These are phyloP conservation scores for Grammomys surdaster DNA, from an alignment of 2,113 vertebrate species.

Conservation along the genomic window DNA sequence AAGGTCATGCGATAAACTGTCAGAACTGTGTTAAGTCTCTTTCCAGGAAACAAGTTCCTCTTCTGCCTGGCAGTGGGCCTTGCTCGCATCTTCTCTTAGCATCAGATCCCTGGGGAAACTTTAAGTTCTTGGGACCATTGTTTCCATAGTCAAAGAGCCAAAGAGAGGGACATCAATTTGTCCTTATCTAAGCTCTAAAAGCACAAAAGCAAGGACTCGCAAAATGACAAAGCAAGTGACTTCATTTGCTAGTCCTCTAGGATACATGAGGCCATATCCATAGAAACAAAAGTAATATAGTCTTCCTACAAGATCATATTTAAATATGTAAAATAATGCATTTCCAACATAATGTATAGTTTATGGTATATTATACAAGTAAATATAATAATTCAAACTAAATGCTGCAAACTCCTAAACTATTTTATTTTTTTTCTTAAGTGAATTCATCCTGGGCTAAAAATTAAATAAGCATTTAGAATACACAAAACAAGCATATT, in stretches of 20 bases:
- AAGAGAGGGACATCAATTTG: not conserved
- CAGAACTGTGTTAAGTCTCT: not conserved
- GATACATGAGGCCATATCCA: not conserved
- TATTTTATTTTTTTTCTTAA: slow-evolving; percentile 16
- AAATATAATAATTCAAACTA: slow-evolving; percentile 39
- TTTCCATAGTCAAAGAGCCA: not conserved
- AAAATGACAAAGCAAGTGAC: slow-evolving; percentile 42
- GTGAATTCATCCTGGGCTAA: not conserved
- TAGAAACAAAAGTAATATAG: slow-evolving; percentile 20
- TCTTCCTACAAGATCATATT: slow-evolving; percentile 42
- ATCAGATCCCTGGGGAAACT: too few relatives aligned
- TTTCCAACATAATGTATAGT: not conserved
- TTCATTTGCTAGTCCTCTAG: not conserved
- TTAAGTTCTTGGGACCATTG: not conserved
- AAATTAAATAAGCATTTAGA: slow-evolving; percentile 65
- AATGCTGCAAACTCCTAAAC: slow-evolving; percentile 6
- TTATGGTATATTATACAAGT: not conserved
- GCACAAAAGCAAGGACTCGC: not conserved
- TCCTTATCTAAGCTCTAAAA: slow-evolving; percentile 22
- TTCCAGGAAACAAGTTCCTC: not conserved
- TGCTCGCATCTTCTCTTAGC: not conserved
- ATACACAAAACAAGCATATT: slow-evolving; percentile 37
- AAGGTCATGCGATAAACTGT: not conserved
- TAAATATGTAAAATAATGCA: slow-evolving; percentile 39
- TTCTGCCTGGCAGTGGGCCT: not conserved